Evolutionary conservation across 2,113 vertebrate genomes (phyloP), one percentile per base, ranked within the genome.

Genomic region (Gobio gobio): DNA sequence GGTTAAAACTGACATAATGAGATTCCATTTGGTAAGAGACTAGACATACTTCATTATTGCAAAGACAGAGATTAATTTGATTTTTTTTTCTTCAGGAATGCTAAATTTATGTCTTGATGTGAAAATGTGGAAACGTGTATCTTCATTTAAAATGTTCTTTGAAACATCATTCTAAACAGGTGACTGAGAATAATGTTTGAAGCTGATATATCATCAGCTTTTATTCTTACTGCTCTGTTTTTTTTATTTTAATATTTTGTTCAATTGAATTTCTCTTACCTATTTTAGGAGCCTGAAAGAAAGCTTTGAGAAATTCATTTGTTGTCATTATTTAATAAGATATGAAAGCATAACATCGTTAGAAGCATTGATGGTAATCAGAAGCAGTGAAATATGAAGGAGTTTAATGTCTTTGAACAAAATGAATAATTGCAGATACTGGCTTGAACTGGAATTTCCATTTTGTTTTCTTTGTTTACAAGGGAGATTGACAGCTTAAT

Each of bases 1-100:
- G 63, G 75, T 78, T 78, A 79, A 85, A 85, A 66, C 47, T 56
- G 74, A 56, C 45, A 77, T 54, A 85, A 78, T 85, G 74, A 78
- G 75, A 85, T 78, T 77, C 22, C 20, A 82, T 70, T 82, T 72
- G 0, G 64, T 54, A 20, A 68, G 64, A 54, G 51, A 68, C 61
- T 68, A 36, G 14, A 82, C 47, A 72, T 72, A 49, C 13, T 36
- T 64, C n/a, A 45, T 76, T 66, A 76, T n/a, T 54, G 83, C 83
- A 78, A 51, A 85, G 59, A 70, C 61, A 16, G 83, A 66, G 58
- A 78, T 66, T 54, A 56, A 84, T 78, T 74, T 10, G 43, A 68
- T 16, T 24, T 18, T 40, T 49, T 56, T 47, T 49, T 6, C 13
- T 24, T 64, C 51, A 4, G 43, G 20, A 33, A 49, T 78, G 74